Evolutionary conservation across 2,888 invertebrate species (phyloP), one percentile per base, ranked within the genome.

Genomic region (Coenonympha glycerion): DNA sequence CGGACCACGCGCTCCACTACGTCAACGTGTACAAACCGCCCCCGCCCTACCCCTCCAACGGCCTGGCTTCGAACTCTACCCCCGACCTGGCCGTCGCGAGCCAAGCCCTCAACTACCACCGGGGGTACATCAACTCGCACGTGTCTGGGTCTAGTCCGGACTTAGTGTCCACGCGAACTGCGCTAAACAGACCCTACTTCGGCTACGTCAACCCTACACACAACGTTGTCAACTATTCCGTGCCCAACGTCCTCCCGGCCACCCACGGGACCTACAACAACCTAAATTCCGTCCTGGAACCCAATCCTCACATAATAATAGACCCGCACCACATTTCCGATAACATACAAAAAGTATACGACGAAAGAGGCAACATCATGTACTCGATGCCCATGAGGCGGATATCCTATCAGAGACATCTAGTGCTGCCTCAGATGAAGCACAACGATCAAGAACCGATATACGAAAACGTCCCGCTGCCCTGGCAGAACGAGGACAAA

Each of bases 41-140:
- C 0, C 95, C 95, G 0, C 95, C 95, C 0, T 95, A 95, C 79
- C 93, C 94, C 0, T 90, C 91, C 0, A 92, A 91, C 66, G 89
- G 92, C 0, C 81, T 92, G n/a, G 93, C 92, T 42, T 95, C 94
- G 6, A 94, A 93, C 62, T 95, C 94, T 0, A 95, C 95, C 0
- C 95, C 95, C 0, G 95, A 95, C 73, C 75, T 96, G 49, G 95
- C 95, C 0, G 91, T 91, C 1, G 92, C 92, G 1, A 90, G 92
- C 49, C 92, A 91, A 63, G 89, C 89, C 0, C 67, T 86, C 0
- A 83, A 81, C 52, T 86, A 86, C 61, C 85, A 85, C 39, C 54
- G 86, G 46, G 85, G 84, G 0, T 87, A 84, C 46, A 84, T 86
- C 22, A 82, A 79, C 53, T 71, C 89, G 0, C 89, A 92, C 54